phyloP scores from a whole-genome alignment of 2,888 invertebrate species.

The Orthosia gracilis region DNA sequence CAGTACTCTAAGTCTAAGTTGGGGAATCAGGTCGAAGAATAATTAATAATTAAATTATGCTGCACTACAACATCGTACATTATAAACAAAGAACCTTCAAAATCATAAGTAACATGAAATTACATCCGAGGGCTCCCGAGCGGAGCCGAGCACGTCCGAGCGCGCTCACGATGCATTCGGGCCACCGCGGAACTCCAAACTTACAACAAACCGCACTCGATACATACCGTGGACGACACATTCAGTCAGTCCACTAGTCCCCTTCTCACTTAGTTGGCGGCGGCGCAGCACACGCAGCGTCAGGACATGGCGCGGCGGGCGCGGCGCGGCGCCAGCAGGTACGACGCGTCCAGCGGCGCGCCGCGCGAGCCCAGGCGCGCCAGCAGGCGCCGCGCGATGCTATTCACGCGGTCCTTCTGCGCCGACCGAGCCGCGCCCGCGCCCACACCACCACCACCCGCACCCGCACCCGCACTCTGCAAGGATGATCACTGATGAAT shows the following conservation, averaged over 20 bases:
- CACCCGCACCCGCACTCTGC: no score
- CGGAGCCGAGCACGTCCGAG: background rate
- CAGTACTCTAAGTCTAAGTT: conserved; percentile 38
- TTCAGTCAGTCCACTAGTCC: background rate
- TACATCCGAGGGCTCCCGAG: conserved; percentile 3
- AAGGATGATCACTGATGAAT: no score
- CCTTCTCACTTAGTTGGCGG: background rate
- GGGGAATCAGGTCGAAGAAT: conserved; percentile 27
- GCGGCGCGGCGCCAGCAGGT: conserved; percentile 64
- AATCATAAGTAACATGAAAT: conserved; percentile 28
- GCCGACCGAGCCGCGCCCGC: conserved; percentile 67
- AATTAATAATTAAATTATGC: conserved; percentile 44
- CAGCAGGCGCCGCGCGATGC: conserved; percentile 83
- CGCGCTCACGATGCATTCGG: background rate
- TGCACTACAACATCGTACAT: conserved; percentile 51
- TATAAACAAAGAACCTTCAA: conserved; percentile 28
- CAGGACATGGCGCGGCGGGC: conserved; percentile 65
- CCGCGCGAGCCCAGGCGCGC: conserved; percentile 76
- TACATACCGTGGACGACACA: background rate
- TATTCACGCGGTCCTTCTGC: conserved; percentile 85
- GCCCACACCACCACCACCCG: no score
- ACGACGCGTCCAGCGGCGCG: conserved; percentile 68
- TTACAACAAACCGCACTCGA: conserved; percentile 2
- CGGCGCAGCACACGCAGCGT: conserved; percentile 57
- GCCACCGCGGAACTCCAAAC: background rate